A percentile compares a stretch with the other conserved stretches of the same genome.
Evolutionary conservation across 2,888 invertebrate genomes (phyloP).

Genomic region (Troides helena): DNA sequence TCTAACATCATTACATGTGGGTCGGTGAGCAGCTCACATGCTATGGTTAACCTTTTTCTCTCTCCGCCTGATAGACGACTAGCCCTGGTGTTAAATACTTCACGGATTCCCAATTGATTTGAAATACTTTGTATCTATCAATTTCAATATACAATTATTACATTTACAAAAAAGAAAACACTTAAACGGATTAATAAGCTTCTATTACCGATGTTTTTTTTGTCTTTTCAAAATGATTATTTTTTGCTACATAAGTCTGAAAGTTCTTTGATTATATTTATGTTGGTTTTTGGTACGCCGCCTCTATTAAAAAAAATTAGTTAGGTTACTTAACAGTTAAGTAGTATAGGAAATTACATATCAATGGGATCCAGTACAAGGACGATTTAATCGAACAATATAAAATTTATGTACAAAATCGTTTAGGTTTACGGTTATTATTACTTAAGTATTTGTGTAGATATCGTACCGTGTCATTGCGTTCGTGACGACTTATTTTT

Average conservation of each 20-base stretch:
- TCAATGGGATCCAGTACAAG: no score
- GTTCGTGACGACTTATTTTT: conserved; percentile 46
- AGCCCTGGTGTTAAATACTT: conserved; percentile 85
- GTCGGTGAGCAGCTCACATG: conserved; percentile 93
- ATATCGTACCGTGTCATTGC: conserved; percentile 50
- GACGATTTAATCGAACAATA: neutral
- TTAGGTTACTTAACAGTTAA: no score
- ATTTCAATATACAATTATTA: neutral
- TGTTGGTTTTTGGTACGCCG: no score
- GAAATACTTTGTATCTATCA: conserved; percentile 89
- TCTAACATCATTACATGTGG: conserved; percentile 95
- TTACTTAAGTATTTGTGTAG: neutral
- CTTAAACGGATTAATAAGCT: neutral
- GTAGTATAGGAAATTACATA: no score
- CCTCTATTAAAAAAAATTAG: no score
- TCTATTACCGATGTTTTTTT: neutral
- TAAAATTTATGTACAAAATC: neutral
- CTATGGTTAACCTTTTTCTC: conserved; percentile 92
- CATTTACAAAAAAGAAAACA: no score
- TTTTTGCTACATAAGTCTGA: no score
- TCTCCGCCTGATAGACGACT: conserved; percentile 92
- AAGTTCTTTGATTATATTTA: no score
- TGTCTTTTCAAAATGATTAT: no score
- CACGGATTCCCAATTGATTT: conserved; percentile 87
- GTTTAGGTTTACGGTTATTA: neutral